Evolutionary conservation across 2,888 invertebrate species (phyloP).

Genomic region (Ichneumoninae sp.): DNA sequence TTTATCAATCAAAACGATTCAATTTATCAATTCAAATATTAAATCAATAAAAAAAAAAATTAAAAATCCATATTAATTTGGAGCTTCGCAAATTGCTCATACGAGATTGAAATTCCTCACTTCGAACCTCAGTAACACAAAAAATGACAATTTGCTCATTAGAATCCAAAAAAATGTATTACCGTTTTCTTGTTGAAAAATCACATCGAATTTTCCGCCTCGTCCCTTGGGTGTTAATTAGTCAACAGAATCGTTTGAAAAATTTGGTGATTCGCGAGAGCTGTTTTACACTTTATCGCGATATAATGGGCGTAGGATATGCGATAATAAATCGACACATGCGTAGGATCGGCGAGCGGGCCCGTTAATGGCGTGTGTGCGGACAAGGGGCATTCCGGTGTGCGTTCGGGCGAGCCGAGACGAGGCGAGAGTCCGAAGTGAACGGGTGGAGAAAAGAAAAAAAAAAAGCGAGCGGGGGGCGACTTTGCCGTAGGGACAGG

Average conservation of each 20-base stretch:
- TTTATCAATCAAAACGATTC: too few relatives aligned
- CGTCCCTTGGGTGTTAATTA: conserved; percentile 30
- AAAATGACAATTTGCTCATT: too few relatives aligned
- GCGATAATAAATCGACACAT: conserved; percentile 40
- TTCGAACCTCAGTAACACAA: too few relatives aligned
- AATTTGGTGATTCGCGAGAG: conserved; percentile 24
- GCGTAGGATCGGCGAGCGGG: conserved; percentile 6
- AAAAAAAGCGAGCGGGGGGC: conserved; percentile 46
- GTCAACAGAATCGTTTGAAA: conserved; percentile 22
- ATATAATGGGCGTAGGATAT: conserved; percentile 17
- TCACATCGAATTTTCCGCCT: background rate
- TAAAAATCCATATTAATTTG: too few relatives aligned
- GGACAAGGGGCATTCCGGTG: conserved; percentile 46
- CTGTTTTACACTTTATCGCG: conserved; percentile 26
- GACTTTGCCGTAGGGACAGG: conserved; percentile 55
- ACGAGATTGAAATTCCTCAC: too few relatives aligned
- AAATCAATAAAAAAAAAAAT: too few relatives aligned
- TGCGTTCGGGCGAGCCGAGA: conserved; percentile 23
- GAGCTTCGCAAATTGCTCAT: too few relatives aligned
- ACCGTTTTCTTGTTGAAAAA: background rate
- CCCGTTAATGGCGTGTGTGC: conserved; percentile 61
- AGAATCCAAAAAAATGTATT: background rate
- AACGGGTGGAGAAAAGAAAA: conserved; percentile 21
- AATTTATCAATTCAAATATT: too few relatives aligned
- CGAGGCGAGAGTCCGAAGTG: conserved; percentile 26